Conservation (phyloP, 2,113 vertebrate genomes). For the Eubucco bourcierii region DNA sequence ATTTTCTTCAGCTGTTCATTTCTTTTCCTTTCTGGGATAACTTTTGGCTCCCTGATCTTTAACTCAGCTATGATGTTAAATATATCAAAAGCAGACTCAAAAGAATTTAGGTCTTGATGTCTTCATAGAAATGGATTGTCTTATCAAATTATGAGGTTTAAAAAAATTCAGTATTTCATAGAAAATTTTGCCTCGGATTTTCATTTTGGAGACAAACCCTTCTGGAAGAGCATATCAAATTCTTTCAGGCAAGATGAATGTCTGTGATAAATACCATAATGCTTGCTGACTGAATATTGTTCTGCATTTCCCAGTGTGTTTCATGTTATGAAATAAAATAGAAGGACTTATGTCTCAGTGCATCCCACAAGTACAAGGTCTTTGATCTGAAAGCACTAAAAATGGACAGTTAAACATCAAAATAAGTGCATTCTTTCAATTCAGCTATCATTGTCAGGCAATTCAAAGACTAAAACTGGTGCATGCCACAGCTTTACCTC, state of each 20-base stretch:
- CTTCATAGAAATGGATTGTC: background rate
- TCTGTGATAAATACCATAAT: background rate
- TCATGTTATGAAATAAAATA: background rate
- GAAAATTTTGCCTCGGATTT: background rate
- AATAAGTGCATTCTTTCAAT: background rate
- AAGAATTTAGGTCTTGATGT: background rate
- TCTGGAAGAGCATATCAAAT: background rate
- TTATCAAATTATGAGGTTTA: background rate
- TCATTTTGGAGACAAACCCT: background rate
- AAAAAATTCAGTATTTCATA: background rate
- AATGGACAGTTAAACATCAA: background rate
- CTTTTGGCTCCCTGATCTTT: background rate
- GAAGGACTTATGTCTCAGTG: background rate
- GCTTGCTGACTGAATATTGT: background rate
- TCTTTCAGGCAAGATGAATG: background rate
- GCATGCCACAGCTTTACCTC: background rate
- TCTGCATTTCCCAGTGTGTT: background rate
- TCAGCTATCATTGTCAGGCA: accelerated
- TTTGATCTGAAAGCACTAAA: background rate
- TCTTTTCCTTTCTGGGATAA: background rate
- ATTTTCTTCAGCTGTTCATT: background rate
- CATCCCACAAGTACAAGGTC: background rate
- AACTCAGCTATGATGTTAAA: background rate
- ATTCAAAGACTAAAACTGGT: background rate
- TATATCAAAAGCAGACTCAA: background rate